Conservation (phyloP, 2,888 invertebrate genomes). For the Mactromeris polynyma region DNA sequence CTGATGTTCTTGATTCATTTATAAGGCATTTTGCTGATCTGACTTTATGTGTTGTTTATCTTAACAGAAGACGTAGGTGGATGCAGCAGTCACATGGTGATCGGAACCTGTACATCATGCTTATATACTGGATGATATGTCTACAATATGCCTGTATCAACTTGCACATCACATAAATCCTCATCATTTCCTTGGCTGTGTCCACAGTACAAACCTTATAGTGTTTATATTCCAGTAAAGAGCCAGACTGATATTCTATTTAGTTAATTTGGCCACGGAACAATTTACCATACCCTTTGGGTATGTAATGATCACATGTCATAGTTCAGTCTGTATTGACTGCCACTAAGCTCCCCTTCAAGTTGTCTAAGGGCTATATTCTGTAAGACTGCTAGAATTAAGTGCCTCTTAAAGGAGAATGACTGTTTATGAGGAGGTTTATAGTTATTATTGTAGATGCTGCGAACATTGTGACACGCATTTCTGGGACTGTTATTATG, state of each 20-base stretch:
- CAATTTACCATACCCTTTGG: neutral
- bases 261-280: neutral
- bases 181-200: neutral
- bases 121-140: neutral
- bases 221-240: neutral
- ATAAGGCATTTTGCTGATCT: neutral
- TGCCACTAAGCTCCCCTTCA: neutral
- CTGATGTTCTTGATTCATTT: neutral
- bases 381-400: neutral
- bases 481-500: neutral
- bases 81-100: neutral
- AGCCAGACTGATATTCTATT: neutral
- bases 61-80: neutral
- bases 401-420: neutral
- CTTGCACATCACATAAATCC: neutral
- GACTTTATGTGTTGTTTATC: neutral
- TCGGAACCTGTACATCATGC: neutral
- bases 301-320: conserved; percentile 4
- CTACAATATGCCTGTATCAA: neutral
- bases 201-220: neutral
- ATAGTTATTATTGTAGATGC: neutral
- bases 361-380: neutral
- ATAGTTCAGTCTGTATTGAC: neutral
- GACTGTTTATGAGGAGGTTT: neutral
- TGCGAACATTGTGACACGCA: neutral